Conservation (phyloP, 2,888 invertebrate genomes). For the Ischnus inquisitorius region DNA sequence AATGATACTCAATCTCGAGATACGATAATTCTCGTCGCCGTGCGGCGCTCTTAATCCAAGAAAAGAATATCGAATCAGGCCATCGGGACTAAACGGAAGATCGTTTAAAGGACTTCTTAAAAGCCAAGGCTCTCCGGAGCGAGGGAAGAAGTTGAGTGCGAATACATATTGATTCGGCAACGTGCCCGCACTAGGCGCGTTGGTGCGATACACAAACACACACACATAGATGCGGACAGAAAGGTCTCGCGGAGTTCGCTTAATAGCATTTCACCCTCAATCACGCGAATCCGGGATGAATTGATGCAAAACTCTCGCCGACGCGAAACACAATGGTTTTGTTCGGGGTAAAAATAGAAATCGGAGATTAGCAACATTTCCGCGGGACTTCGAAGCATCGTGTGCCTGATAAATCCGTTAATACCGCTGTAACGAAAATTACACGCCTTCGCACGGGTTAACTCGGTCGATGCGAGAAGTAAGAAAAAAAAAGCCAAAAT, state of each 20-base stretch:
- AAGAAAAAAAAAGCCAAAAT: too few relatives aligned
- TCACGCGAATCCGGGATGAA: neutral
- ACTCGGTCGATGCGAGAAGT: too few relatives aligned
- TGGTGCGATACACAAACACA: slow-evolving; percentile 1
- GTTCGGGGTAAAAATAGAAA: slow-evolving; percentile 5
- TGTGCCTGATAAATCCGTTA: too few relatives aligned
- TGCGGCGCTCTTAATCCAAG: neutral
- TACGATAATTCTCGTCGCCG: neutral
- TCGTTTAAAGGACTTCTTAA: slow-evolving; percentile 1
- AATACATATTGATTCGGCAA: neutral
- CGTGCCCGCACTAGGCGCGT: neutral
- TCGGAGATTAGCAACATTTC: neutral
- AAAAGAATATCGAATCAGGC: neutral
- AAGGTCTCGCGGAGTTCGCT: neutral
- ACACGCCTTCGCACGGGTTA: too few relatives aligned
- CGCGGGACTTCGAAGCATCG: too few relatives aligned
- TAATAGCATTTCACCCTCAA: slow-evolving; percentile 9
- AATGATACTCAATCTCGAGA: neutral
- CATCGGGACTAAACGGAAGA: neutral
- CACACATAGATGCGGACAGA: neutral
- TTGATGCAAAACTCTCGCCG: neutral
- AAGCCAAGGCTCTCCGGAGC: neutral
- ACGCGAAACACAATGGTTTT: slow-evolving; percentile 1
- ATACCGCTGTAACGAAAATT: too few relatives aligned
- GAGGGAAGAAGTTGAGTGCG: neutral